A percentile compares a stretch with the other conserved stretches of the same genome.
Conservation (phyloP, 2,888 invertebrate species). For the Chaetogeoica ovagalla region DNA sequence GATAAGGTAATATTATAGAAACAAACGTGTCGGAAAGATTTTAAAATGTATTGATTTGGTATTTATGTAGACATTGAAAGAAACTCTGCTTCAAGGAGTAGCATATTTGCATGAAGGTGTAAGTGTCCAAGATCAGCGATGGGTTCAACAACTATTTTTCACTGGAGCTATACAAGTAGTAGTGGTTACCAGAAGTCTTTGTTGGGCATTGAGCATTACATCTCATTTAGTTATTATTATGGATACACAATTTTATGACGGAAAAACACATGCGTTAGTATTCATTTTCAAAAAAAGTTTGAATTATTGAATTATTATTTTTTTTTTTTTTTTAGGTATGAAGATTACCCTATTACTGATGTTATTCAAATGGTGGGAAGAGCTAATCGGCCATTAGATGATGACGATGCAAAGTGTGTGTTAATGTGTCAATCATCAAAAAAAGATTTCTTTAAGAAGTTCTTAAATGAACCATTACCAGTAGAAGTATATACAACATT, state of each 20-base stretch:
- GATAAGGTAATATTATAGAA: conserved; percentile 70
- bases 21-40: not conserved
- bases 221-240: conserved; percentile 95
- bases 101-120: conserved; percentile 97
- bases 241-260: conserved; percentile 92
- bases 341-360: conserved; percentile 97
- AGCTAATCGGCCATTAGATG: conserved; percentile 89
- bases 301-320: not conserved
- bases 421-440: conserved; percentile 96
- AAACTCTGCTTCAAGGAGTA: conserved; percentile 91
- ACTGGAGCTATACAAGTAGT: conserved; percentile 91
- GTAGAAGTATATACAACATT: conserved; percentile 69
- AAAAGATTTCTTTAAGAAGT: conserved; percentile 98
- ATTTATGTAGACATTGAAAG: conserved; percentile 74
- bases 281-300: not conserved
- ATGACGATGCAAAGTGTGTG: conserved; percentile 92
- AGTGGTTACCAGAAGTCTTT: conserved; percentile 87
- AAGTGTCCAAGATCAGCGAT: conserved; percentile 77
- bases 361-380: conserved; percentile 97
- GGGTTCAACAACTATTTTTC: conserved; percentile 92
- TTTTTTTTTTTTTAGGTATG: conserved; percentile 65
- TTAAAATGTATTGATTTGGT: conserved; percentile 4
- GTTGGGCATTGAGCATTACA: conserved; percentile 88
- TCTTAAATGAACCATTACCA: conserved; percentile 94
- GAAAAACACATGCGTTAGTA: conserved; percentile 64